Evolutionary conservation across 2,888 invertebrate species (phyloP), one percentile per base, ranked within the genome.

Genomic region (Polietes domitor): DNA sequence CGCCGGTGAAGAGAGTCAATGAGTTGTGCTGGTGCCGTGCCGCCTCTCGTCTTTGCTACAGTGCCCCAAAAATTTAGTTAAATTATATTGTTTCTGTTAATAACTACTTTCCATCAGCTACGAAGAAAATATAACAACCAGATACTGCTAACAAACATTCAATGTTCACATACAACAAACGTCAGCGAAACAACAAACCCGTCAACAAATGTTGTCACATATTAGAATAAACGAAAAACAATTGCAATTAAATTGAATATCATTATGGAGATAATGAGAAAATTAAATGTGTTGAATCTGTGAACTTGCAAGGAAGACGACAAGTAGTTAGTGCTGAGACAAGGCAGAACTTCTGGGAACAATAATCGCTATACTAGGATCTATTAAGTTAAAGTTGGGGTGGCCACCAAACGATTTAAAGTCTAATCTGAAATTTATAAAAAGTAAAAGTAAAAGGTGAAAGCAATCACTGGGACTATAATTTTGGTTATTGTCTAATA

Each of bases 71-170:
- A 53, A 37, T 72, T 83, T 65, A 82, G 50, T 65, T 58, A 61
- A 78, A 50, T 78, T 78, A 47, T 78, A n/a, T n/a, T n/a, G n/a
- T 58, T 76, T 70, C 15, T 78, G 43, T 74, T 72, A 43, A 47
- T 58, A 73, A 79, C 43, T 63, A 79, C 43, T 72, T 63, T 53
- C 37, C 50, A 73, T 61, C 61, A 77, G 68, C 76, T 73, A 73
- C n/a, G 41, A 19, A 41, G 41, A 68, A 68, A 41, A 15, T 41
- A 24, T 43, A 79, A 83, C 68, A n/a, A n/a, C 68, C 7, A 77
- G 21, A 77, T 53, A 79, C 68, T 65, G 78, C 73, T 73, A 50
- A 41, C 10, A 63, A 63, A 77, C 43, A 65, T 77, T 24, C 19
- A 63, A 41, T 68, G 28, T 77, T 77, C 55, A 77, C 65, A 72